These are phyloP conservation scores for Heliangelus exortis DNA, from an alignment of 2,797 vertebrate species.

Conservation along the genomic window DNA sequence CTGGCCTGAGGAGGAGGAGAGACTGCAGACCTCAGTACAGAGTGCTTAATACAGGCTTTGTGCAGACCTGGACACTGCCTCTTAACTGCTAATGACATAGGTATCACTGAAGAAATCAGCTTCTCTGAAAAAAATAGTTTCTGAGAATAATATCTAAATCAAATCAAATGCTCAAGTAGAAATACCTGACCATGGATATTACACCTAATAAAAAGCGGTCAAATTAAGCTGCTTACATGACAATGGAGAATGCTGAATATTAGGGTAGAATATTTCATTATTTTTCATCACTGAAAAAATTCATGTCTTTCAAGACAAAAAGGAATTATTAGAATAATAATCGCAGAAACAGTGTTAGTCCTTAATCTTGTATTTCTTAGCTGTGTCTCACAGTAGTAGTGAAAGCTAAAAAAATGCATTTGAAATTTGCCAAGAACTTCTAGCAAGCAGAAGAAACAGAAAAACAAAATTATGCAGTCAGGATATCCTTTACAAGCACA, in stretches of 20 bases:
- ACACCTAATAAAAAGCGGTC: background rate
- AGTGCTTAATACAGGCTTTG: background rate
- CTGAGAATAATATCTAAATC: background rate
- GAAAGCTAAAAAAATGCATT: background rate
- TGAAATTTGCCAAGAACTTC: background rate
- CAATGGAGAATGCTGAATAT: background rate
- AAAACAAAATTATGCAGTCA: background rate
- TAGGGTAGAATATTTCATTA: background rate
- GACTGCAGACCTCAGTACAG: background rate
- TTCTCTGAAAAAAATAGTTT: background rate
- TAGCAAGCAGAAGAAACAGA: background rate
- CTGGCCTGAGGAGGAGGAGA: background rate
- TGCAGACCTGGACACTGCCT: background rate
- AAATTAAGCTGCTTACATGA: background rate
- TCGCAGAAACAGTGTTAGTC: background rate
- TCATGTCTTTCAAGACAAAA: background rate
- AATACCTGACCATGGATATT: background rate
- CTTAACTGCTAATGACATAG: background rate
- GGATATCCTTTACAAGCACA: background rate
- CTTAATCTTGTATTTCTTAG: background rate
- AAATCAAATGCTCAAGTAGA: background rate
- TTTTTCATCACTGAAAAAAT: background rate
- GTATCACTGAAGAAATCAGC: background rate
- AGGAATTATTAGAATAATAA: background rate
- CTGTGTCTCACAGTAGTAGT: background rate